phyloP scores from a whole-genome alignment of 1,140 invertebrate genomes.

The Lethrus apterus region DNA sequence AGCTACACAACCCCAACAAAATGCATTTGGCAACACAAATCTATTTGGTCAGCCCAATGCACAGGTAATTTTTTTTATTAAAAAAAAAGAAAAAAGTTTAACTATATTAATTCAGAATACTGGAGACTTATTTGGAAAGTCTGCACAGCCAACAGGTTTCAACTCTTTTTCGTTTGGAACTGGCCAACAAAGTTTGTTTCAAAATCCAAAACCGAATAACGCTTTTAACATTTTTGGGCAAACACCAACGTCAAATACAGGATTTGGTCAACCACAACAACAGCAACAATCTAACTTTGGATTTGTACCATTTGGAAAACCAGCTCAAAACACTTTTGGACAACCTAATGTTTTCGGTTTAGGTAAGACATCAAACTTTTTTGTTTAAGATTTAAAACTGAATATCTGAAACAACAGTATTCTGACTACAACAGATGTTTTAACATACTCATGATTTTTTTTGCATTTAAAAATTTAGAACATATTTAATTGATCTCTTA shows the following conservation, averaged over 20 bases:
- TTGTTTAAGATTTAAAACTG: too few species aligned
- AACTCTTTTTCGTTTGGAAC: slow-evolving; percentile 19
- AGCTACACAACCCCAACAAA: slow-evolving; percentile 49
- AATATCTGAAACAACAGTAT: too few species aligned
- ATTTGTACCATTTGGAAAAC: slow-evolving; percentile 15
- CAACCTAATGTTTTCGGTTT: too few species aligned
- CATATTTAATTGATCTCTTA: too few species aligned
- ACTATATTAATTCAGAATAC: slow-evolving; percentile 14
- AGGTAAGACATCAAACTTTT: too few species aligned
- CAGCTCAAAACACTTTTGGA: slow-evolving; percentile 8
- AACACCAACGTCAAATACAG: slow-evolving; percentile 12
- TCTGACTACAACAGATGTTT: too few species aligned
- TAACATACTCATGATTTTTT: too few species aligned
- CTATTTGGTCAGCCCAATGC: neutral
- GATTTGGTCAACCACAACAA: slow-evolving; percentile 18
- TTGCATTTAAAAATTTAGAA: too few species aligned
- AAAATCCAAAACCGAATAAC: slow-evolving; percentile 16
- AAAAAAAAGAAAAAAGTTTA: too few species aligned
- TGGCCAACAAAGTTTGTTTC: slow-evolving; percentile 16
- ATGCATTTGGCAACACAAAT: slow-evolving; percentile 39
- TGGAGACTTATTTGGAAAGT: slow-evolving; percentile 18
- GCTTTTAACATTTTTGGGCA: slow-evolving; percentile 19
- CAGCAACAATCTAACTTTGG: slow-evolving; percentile 1
- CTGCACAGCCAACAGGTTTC: slow-evolving; percentile 16
- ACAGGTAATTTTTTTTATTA: too few species aligned